A percentile compares a stretch with the other conserved stretches of the same genome.
Conservation (phyloP, 2,113 vertebrate genomes). For the Scalopus aquaticus region DNA sequence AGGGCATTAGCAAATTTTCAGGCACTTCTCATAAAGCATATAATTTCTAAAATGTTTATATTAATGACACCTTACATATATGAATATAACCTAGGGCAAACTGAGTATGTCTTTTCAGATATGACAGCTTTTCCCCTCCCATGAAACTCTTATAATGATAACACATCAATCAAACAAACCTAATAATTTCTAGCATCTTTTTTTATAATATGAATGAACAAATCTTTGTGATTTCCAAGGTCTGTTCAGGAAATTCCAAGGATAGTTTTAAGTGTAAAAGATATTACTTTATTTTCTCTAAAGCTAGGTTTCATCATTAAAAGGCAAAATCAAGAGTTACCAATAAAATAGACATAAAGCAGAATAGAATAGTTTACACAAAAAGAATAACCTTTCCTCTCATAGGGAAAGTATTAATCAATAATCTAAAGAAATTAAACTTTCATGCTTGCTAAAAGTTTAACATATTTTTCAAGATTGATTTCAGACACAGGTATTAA, state of each 20-base stretch:
- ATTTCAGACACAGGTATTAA: not conserved
- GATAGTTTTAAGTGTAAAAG: not conserved
- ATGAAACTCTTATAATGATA: constrained; percentile 17
- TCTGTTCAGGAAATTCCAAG: constrained; percentile 39
- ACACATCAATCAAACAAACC: not conserved
- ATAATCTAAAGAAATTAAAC: constrained; percentile 12
- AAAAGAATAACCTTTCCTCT: constrained; percentile 10
- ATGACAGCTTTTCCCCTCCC: not conserved
- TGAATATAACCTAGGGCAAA: not conserved
- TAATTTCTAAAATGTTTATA: constrained; percentile 36
- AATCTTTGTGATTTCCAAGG: not conserved
- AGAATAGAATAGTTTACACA: not conserved
- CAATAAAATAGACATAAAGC: constrained; percentile 21
- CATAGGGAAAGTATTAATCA: not conserved
- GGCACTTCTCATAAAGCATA: not conserved
- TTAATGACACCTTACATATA: not conserved
- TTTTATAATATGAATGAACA: constrained; percentile 47
- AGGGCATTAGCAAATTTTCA: not conserved
- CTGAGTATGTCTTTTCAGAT: constrained; percentile 12
- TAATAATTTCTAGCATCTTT: constrained; percentile 49
- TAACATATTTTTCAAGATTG: constrained; percentile 16
- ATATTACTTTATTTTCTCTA: constrained; percentile 9
- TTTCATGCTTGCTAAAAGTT: not conserved
- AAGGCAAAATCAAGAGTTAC: constrained; percentile 32
- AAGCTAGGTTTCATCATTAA: constrained; percentile 25